Base-by-base conservation (phyloP, 92 coral and sea anemone species). In the Paramuricea clavata region DNA sequence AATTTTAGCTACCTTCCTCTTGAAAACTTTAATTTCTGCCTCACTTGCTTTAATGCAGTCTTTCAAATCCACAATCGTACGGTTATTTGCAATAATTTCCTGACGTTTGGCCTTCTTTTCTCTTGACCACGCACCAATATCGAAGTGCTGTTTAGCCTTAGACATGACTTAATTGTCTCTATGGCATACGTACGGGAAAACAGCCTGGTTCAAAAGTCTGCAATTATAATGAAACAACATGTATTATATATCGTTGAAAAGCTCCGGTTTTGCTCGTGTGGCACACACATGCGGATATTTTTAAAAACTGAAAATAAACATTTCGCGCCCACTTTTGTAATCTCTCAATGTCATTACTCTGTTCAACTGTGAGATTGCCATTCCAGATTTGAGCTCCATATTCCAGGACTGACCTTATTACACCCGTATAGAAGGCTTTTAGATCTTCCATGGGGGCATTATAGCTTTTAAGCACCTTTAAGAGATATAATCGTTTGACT, bases 141-240 rank as follows among this genome's bases (percentile, higher is more conserved):
- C 74, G 74, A 67, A 67, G 17, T 67, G 74, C 74, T 67, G 74
- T 67, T 67, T 67, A 67, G 74, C 35, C 31, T 67, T 27, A 22
- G 74, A 16, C 74, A 67, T 67, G 32, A 30, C 74, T 67, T 27
- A 67, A 30, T 27, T 22, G 36, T 67, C 74, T 22, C 74, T 16
- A 67, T 67, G 33, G 31, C 74, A 30, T 67, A 67, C 5, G n/a
- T 67, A 30, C 74, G 33, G 36, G 35, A 22, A 67, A 67, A 67
- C 74, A 67, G 74, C 74, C 74, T 67, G 74, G 74, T 67, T 67
- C 74, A 67, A 67, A 67, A 67, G 35, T 67, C 74, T 67, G 74
- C 35, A 67, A 67, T 22, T 67, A 30, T 27, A 67, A 67, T 67
- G 74, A 67, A 67, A 67, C 74, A 9, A 67, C 74, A 67, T 67